A percentile compares a stretch with the other conserved stretches of the same genome.
Conservation (phyloP, 1,140 invertebrate species). For the Bombus consobrinus region DNA sequence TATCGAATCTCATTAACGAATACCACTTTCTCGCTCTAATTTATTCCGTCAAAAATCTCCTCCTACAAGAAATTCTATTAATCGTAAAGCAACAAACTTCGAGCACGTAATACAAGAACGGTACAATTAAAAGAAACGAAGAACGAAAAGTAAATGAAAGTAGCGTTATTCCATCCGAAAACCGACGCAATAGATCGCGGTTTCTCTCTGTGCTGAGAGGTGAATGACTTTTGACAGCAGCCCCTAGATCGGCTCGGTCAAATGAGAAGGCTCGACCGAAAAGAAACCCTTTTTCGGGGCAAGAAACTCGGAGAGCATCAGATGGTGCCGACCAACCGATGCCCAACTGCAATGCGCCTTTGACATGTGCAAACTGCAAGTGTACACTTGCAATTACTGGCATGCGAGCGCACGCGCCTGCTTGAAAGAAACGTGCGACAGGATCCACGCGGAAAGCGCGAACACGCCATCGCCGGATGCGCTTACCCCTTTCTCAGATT, state of each 20-base stretch:
- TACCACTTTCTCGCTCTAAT: too few relatives aligned
- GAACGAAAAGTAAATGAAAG: neutral
- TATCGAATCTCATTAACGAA: too few relatives aligned
- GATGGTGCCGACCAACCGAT: constrained; percentile 28
- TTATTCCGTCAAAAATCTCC: too few relatives aligned
- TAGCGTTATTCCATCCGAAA: neutral
- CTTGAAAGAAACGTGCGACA: constrained; percentile 30
- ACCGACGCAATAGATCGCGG: too few relatives aligned
- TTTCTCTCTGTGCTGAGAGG: neutral
- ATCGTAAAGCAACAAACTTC: too few relatives aligned
- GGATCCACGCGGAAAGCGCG: constrained; percentile 54
- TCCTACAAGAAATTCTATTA: too few relatives aligned
- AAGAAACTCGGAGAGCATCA: constrained; percentile 18
- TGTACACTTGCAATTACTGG: constrained; percentile 52
- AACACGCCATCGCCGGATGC: constrained; percentile 65
- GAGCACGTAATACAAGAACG: too few relatives aligned
- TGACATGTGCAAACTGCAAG: constrained; percentile 55
- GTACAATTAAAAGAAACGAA: neutral
- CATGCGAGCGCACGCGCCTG: constrained; percentile 36
- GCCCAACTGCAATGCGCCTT: constrained; percentile 33
- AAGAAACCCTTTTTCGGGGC: constrained; percentile 22
- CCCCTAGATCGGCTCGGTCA: neutral
- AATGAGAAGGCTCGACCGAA: neutral
- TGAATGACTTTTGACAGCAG: neutral
- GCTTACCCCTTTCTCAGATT: constrained; percentile 62